Percentiles rank a stretch among this genome's conserved stretches.
These are phyloP conservation scores for Dasyurus viverrinus DNA, from an alignment of 2,113 vertebrate species.

Conservation along the genomic window DNA sequence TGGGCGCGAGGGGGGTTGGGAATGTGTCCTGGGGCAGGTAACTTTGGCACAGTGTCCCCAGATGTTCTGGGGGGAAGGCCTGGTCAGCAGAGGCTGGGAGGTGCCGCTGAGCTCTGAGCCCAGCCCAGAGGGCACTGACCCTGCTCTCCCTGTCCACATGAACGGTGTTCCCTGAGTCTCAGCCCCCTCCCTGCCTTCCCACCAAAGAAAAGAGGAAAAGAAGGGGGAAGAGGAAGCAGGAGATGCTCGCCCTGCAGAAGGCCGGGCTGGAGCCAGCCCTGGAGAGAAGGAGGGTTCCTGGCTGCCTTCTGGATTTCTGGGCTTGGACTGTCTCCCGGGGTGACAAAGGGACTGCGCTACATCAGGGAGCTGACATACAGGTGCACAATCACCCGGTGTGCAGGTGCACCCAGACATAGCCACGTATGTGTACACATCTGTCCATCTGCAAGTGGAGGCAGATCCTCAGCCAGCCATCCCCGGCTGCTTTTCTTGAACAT, in stretches of 20 bases:
- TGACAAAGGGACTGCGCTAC: not conserved
- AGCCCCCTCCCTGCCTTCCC: not conserved
- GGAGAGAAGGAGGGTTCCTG: not conserved
- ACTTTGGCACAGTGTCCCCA: not conserved
- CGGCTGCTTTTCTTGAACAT: not conserved
- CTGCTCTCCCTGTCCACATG: not conserved
- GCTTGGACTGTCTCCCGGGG: not conserved
- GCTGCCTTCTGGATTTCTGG: not conserved
- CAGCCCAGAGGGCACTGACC: not conserved
- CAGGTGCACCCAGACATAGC: not conserved
- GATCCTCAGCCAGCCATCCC: not conserved
- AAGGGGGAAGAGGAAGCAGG: not conserved
- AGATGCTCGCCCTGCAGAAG: not conserved
- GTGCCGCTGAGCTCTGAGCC: not conserved
- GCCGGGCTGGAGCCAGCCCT: not conserved
- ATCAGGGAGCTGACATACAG: not conserved
- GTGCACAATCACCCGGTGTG: too few species aligned
- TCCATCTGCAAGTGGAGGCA: not conserved
- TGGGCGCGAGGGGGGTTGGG: too few species aligned
- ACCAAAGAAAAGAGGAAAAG: not conserved
- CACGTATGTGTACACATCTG: not conserved
- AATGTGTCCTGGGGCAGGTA: not conserved
- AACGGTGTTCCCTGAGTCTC: not conserved
- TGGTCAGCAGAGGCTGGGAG: not conserved
- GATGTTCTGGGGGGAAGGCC: not conserved